Conservation (phyloP, 2,888 invertebrate species). For the Ypsolopha sequella region DNA sequence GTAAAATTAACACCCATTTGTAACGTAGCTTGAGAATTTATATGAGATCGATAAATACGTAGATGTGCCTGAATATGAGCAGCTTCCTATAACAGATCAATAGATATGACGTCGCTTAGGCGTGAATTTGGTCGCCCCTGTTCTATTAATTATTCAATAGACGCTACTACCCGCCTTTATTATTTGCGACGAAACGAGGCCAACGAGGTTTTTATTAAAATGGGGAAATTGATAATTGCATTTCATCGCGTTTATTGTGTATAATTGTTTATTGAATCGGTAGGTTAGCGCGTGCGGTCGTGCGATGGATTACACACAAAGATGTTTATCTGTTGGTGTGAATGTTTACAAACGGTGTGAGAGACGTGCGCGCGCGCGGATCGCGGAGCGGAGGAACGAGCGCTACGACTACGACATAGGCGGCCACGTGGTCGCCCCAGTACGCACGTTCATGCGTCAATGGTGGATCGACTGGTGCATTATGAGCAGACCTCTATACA, state of each 20-base stretch:
- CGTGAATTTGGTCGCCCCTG: slow-evolving; percentile 35
- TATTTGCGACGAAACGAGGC: slow-evolving; percentile 15
- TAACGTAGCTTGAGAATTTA: too few relatives aligned
- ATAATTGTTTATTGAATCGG: neutral
- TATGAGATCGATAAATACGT: too few relatives aligned
- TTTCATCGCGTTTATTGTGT: neutral
- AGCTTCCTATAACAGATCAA: neutral
- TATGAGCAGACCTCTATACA: too few relatives aligned
- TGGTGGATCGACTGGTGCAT: too few relatives aligned
- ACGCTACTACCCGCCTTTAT: slow-evolving; percentile 25
- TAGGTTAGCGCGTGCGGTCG: slow-evolving; percentile 5
- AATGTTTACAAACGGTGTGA: slow-evolving; percentile 38
- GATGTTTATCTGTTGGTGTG: slow-evolving; percentile 33
- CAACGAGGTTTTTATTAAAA: slow-evolving; percentile 8
- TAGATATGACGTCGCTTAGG: neutral
- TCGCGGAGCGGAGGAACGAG: slow-evolving; percentile 15
- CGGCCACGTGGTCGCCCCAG: slow-evolving; percentile 15
- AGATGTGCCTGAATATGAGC: too few relatives aligned
- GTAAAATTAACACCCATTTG: too few relatives aligned
- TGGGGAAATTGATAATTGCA: slow-evolving; percentile 2
- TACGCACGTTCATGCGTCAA: too few relatives aligned
- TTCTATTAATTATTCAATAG: slow-evolving; percentile 55
- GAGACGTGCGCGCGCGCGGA: slow-evolving; percentile 17
- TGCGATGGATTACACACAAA: slow-evolving; percentile 21
- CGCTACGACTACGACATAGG: slow-evolving; percentile 7